A percentile compares a stretch with the other conserved stretches of the same genome.
phyloP scores from a whole-genome alignment of 2,113 vertebrate genomes.

The Rostratula benghalensis region DNA sequence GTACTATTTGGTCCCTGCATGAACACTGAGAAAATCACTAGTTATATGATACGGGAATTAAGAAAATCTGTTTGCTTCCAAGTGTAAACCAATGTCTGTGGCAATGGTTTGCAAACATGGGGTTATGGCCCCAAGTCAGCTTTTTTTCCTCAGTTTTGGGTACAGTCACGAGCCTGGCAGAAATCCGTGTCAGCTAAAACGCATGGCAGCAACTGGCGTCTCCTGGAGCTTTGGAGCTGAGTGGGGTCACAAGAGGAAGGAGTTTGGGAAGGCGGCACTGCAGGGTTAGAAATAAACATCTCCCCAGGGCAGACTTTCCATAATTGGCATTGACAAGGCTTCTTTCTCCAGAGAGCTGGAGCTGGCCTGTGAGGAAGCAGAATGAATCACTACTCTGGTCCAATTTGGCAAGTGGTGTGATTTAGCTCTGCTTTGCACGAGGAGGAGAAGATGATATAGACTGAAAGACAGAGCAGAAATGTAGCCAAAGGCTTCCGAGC shows the following conservation, averaged over 20 bases:
- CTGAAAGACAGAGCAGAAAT: constrained; percentile 21
- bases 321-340: constrained; percentile 58
- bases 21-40: constrained; percentile 20
- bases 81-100: background rate
- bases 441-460: constrained; percentile 17
- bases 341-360: constrained; percentile 41
- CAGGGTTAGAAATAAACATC: constrained; percentile 41
- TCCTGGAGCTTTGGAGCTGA: constrained; percentile 13
- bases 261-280: constrained; percentile 21
- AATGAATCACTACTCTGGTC: constrained; percentile 40
- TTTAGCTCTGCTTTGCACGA: constrained; percentile 2
- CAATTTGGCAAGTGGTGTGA: constrained; percentile 16
- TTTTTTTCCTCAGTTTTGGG: background rate
- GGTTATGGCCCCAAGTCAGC: background rate
- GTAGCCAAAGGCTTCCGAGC: constrained; percentile 32
- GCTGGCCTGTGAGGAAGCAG: constrained; percentile 5
- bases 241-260: constrained; percentile 29
- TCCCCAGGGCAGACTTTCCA: constrained; percentile 56
- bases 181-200: constrained; percentile 17
- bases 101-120: background rate
- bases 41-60: background rate
- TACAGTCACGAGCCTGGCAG: constrained; percentile 50
- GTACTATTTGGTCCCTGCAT: background rate
- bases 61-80: background rate
- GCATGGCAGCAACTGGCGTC: background rate